Base-by-base conservation (phyloP, 2,113 vertebrate genomes). In the Lophura nycthemera region DNA sequence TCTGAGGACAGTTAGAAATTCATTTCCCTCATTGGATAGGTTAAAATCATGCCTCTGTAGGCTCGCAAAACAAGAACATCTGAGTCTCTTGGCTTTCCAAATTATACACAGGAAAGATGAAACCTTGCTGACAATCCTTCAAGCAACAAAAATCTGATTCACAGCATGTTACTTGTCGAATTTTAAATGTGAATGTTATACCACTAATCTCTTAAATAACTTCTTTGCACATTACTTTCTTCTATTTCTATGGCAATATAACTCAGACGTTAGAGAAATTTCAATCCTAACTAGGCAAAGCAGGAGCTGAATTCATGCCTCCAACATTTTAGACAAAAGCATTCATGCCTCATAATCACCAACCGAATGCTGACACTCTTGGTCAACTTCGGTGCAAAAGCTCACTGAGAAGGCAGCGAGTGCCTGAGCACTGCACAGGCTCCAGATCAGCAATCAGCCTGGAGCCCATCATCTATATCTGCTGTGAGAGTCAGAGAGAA, bases 81-180 rank as follows among this genome's bases (percentile, higher is more conserved):
- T 94, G 77, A 93, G 72, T 92, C 89, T 89, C 70, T 82, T 92
- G 86, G 77, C 86, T 96, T 94, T 95, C 84, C 86, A 95, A 93
- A 94, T 85, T 38, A 82, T 1, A 96, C 74, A 69, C 27, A 79
- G 63, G 65, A 63, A 86, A 92, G 69, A 95, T 83, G 74, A 93
- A 94, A 93, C 88, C 81, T 87, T 79, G 48, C 81, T 93, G 95
- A 95, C 95, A 96, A 86, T 93, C 71, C 78, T 92, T 85, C 83
- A 59, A 54, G 86, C 71, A 96, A 96, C 61, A 94, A 90, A 93
- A 96, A 92, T 89, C 74, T 92, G 92, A 95, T 92, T 95, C 94
- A 95, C 95, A 92, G 92, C 92, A 90, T 94, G 94, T 61, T 96
- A 87, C 89, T 95, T 95, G 83, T 95, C 77, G 59, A 77, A 94